A percentile compares a stretch with the other conserved stretches of the same genome.
These are phyloP conservation scores for Solenodon paradoxus DNA, from an alignment of 2,113 vertebrate species.

Conservation along the genomic window DNA sequence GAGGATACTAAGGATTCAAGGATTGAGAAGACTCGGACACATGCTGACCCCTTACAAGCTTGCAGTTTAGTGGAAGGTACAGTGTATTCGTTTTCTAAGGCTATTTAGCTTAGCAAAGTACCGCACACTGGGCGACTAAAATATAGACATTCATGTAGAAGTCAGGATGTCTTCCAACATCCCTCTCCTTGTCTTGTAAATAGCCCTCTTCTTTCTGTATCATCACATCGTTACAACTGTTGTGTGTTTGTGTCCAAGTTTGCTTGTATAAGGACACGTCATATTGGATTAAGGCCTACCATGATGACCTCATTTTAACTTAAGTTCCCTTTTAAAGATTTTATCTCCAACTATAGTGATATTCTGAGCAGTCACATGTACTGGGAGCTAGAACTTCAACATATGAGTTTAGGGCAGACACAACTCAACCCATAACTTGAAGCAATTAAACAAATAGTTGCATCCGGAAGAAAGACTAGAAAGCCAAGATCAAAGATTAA, in stretches of 20 bases:
- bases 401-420: neutral
- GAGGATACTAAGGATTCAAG: neutral
- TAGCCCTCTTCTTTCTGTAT: neutral
- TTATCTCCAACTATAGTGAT: neutral
- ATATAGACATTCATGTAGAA: neutral
- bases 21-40: neutral
- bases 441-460: neutral
- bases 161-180: neutral
- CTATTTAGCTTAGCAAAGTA: neutral
- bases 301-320: neutral
- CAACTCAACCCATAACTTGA: neutral
- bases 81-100: neutral
- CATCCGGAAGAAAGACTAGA: neutral
- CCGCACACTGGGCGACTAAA: neutral
- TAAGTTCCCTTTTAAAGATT: neutral
- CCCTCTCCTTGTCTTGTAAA: neutral
- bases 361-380: neutral
- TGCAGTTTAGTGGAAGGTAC: neutral
- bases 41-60: fast-evolving
- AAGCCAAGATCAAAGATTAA: neutral
- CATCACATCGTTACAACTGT: neutral
- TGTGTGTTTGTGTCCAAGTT: neutral
- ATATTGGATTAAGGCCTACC: neutral
- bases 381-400: neutral
- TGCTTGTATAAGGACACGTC: neutral